Base-by-base conservation (phyloP, 2,888 invertebrate genomes). In the Pseudeuparius sepicola region DNA sequence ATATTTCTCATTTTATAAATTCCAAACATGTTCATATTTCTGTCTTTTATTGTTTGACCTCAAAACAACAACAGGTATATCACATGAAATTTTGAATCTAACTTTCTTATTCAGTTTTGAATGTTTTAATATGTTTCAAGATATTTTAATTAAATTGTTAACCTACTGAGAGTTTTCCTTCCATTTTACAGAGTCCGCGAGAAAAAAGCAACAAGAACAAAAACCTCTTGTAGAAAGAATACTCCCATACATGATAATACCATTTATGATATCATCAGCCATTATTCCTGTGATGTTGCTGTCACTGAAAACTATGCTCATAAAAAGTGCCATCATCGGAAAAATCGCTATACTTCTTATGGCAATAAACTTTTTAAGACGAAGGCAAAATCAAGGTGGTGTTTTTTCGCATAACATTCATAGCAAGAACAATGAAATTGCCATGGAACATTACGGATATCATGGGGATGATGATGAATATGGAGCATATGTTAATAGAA, bases 251-350 rank as follows among this genome's bases (percentile, higher is more conserved):
- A 74, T 81, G 55, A 69, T 78, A n/a, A 63, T 78, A 52, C 81
- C 81, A 1, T 79, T 80, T 55, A 59, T 80, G 40, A 65, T 80
- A 32, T 79, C 80, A 50, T 76, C 78, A 0, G 66, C 75, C 1
- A 69, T 81, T 45, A 67, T 79, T n/a, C 81, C 81, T 0, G 66
- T 80, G 53, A 66, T 76, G 55, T 61, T 85, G 12, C 72, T 79
- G 26, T 66, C 74, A 45, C 61, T 85, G 7, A 83, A 84, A 56
- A 65, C 81, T 49, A 72, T 80, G 66, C 63, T 84, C 16, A 55
- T 84, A 33, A 48, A 53, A 50, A 78, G 81, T 2, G 64, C 80
- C 14, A 60, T 84, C 48, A 70, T 84, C 2, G 84, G 79, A 2
- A 82, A 82, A 58, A 51, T 83, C 39, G 83, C 82, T 1, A 61